Evolutionary conservation across 2,888 invertebrate species (phyloP), one percentile per base, ranked within the genome.

Genomic region (Escarpia spicata): DNA sequence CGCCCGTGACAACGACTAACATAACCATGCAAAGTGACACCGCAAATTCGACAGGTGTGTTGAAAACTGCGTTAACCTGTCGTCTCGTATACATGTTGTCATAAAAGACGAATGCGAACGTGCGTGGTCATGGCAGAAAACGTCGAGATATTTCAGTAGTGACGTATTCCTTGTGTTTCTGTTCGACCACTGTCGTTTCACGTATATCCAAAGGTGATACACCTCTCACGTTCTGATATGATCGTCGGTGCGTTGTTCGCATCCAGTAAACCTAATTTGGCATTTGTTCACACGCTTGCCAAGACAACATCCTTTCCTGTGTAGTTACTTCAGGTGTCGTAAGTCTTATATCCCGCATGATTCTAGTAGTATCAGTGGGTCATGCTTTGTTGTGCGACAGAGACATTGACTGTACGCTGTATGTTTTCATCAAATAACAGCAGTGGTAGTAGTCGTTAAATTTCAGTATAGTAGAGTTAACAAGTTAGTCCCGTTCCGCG

Each of bases 41-140:
- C 26, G 75, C 75, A 75, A 75, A 75, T 75, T 75, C 75, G 75
- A 75, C 75, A 75, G 75, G 75, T 75, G 75, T 75, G 75, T 75
- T 75, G 75, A 75, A 15, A 75, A 75, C 75, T 75, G 75, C 75
- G 75, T 75, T 26, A 75, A 75, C 75, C 75, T 75, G 75, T 75
- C 75, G 75, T 75, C 75, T 75, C 75, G 75, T 75, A 75, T 6
- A 75, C 75, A 75, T 75, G 75, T 75, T 75, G 75, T 75, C 75
- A 75, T 75, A 75, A 75, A 26, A 15, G 75, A 75, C 26, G 19
- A 75, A n/a, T 75, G 75, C 19, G 75, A 75, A 75, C 75, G 75
- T 26, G 19, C 26, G 75, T 75, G 19, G 26, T 75, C 75, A 75
- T 75, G 75, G n/a, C 75, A 75, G 1, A 75, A 60, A 52, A 52